Conservation (phyloP, 2,888 invertebrate species). For the Campoplex capitator region DNA sequence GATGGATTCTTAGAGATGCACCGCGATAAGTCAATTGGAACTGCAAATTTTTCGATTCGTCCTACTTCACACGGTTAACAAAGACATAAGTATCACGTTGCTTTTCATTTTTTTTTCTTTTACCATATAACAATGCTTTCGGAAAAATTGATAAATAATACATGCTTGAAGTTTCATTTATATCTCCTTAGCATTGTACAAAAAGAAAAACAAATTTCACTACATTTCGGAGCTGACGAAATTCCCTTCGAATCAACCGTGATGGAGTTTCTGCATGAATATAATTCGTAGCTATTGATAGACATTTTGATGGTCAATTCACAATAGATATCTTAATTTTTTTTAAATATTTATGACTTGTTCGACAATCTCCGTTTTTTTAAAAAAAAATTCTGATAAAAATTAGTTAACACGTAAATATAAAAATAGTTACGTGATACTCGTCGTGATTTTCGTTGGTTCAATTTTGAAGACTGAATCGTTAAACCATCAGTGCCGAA, state of each 20-base stretch:
- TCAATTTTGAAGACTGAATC: not conserved
- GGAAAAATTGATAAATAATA: not conserved
- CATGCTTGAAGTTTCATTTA: not conserved
- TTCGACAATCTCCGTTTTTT: not conserved
- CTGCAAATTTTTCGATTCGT: slow-evolving; percentile 63
- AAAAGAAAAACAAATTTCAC: too few relatives aligned
- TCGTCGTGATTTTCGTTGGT: not conserved
- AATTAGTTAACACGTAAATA: too few relatives aligned
- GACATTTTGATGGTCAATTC: not conserved
- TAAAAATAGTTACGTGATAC: too few relatives aligned
- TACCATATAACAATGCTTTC: not conserved
- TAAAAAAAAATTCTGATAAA: too few relatives aligned
- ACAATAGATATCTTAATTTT: not conserved
- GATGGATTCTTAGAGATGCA: slow-evolving; percentile 66
- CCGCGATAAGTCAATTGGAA: slow-evolving; percentile 65
- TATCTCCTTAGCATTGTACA: too few relatives aligned
- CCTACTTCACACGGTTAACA: slow-evolving; percentile 70
- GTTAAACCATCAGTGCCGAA: not conserved
- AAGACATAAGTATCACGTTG: not conserved
- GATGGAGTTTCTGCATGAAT: too few relatives aligned
- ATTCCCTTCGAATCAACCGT: too few relatives aligned
- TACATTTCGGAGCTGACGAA: too few relatives aligned
- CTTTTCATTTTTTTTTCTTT: not conserved
- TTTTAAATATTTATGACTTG: not conserved
- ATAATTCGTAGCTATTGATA: not conserved